phyloP scores from a whole-genome alignment of 2,888 invertebrate genomes.

The Eurytoma adleriae region DNA sequence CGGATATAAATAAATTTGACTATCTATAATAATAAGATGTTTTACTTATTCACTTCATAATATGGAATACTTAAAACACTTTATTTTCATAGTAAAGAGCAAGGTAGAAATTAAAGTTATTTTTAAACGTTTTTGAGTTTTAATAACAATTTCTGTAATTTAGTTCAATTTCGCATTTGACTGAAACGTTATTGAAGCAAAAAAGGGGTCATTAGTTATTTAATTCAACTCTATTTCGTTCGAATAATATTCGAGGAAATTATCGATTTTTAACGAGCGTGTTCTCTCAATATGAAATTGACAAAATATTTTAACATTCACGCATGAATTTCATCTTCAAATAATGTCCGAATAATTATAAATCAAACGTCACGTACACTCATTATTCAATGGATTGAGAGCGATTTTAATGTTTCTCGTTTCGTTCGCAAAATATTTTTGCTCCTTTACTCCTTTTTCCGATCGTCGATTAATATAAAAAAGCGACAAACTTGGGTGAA shows the following conservation, averaged over 20 bases:
- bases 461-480: neutral
- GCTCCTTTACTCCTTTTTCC: neutral
- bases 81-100: no score
- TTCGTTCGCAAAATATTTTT: neutral
- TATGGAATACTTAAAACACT: no score
- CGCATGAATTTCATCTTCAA: constrained; percentile 2
- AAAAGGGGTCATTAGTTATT: no score
- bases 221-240: no score
- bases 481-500: neutral
- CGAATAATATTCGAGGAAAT: constrained; percentile 1
- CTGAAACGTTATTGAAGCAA: no score
- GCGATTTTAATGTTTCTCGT: constrained; percentile 48
- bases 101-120: no score
- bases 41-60: no score
- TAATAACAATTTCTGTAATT: no score
- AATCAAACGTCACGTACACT: constrained; percentile 34
- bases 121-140: no score
- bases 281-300: constrained; percentile 21
- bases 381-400: constrained; percentile 24
- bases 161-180: no score
- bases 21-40: no score
- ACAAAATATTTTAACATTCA: constrained; percentile 21
- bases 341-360: constrained; percentile 12
- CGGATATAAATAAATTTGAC: no score
- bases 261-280: constrained; percentile 14